These are phyloP conservation scores for Gypaetus barbatus DNA, from an alignment of 2,797 vertebrate genomes.

Conservation along the genomic window DNA sequence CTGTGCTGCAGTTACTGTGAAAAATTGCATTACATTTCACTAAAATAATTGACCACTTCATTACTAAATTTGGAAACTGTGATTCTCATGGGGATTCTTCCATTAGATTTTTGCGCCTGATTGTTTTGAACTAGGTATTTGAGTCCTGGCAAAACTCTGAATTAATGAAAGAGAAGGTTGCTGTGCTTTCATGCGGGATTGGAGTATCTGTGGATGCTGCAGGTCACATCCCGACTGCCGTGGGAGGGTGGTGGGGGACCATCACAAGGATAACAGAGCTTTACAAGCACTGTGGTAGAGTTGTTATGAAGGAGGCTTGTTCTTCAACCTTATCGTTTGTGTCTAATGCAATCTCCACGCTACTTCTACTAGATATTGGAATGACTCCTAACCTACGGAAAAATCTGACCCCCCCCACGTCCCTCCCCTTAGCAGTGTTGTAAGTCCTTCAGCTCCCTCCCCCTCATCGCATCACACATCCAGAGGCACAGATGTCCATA, in stretches of 20 bases:
- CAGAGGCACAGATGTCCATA: neutral
- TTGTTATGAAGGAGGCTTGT: neutral
- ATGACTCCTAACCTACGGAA: neutral
- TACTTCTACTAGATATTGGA: neutral
- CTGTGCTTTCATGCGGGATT: neutral
- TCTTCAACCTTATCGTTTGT: neutral
- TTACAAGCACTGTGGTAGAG: neutral
- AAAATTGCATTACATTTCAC: neutral
- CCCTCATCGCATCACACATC: neutral
- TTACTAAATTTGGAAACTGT: neutral
- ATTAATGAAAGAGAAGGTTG: neutral
- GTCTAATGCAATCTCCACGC: neutral
- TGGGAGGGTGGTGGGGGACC: neutral
- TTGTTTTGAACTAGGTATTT: neutral
- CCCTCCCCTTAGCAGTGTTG: neutral
- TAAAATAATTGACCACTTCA: neutral
- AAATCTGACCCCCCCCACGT: fast-evolving
- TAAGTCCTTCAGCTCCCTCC: neutral
- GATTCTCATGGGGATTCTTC: neutral
- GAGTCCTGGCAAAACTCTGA: neutral
- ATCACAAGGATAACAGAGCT: neutral
- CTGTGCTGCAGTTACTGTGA: neutral
- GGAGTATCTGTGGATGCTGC: neutral
- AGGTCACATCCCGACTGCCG: neutral
- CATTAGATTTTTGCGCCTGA: neutral